Conservation (phyloP, 2,888 invertebrate species). For the Thera obeliscata region DNA sequence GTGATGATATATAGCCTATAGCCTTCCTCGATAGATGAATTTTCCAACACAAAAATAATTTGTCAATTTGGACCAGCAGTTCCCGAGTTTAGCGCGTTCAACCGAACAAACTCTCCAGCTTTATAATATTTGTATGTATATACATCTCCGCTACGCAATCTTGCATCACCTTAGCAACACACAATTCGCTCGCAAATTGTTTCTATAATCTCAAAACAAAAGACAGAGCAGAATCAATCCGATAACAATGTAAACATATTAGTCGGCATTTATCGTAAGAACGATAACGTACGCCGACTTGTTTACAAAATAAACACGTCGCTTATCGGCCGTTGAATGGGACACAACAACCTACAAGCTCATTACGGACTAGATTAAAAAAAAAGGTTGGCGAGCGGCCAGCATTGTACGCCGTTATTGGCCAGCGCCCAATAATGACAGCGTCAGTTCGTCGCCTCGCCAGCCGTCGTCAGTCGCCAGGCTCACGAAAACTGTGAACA, state of each 20-base stretch:
- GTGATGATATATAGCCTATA: too few relatives aligned
- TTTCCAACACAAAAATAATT: too few relatives aligned
- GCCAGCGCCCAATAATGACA: slow-evolving; percentile 67
- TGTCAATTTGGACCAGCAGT: too few relatives aligned
- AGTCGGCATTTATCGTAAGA: slow-evolving; percentile 27
- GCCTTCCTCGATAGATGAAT: too few relatives aligned
- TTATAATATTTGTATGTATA: too few relatives aligned
- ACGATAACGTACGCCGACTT: slow-evolving; percentile 59
- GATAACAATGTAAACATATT: slow-evolving; percentile 38
- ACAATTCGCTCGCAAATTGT: background rate
- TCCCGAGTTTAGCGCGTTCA: too few relatives aligned
- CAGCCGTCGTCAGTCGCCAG: slow-evolving; percentile 58
- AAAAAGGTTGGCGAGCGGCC: slow-evolving; percentile 1
- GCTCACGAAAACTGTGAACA: slow-evolving; percentile 54
- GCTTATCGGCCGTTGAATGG: slow-evolving; percentile 56
- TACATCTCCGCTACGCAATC: background rate
- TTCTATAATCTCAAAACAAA: slow-evolving; percentile 3
- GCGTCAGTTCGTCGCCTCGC: slow-evolving; percentile 46
- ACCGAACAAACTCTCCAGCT: too few relatives aligned
- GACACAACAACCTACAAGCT: slow-evolving; percentile 28
- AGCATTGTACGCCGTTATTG: slow-evolving; percentile 5
- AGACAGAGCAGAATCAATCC: slow-evolving; percentile 1
- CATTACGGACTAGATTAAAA: slow-evolving; percentile 28
- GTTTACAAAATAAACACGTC: slow-evolving; percentile 77
- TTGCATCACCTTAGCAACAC: background rate